A percentile compares a stretch with the other conserved stretches of the same genome.
Evolutionary conservation across 1,140 invertebrate genomes (phyloP).

Genomic region (Penaeus indicus): DNA sequence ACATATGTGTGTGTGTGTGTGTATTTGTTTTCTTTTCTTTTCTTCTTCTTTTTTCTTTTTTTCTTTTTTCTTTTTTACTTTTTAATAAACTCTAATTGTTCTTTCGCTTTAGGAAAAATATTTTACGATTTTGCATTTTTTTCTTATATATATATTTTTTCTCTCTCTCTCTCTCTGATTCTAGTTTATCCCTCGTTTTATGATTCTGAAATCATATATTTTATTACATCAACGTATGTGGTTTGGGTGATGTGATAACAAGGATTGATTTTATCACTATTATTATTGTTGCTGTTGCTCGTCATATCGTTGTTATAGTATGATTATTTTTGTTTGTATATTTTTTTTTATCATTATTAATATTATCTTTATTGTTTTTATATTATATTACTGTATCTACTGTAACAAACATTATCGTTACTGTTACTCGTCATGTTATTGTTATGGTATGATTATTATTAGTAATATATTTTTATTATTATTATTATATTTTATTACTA

Average conservation of each 20-base stretch:
- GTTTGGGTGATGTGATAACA: not conserved
- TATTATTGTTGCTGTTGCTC: too few species aligned
- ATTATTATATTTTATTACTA: not conserved
- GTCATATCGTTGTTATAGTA: too few species aligned
- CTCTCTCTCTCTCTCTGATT: too few species aligned
- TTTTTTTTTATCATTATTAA: not conserved
- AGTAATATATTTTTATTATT: not conserved
- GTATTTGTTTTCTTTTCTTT: not conserved
- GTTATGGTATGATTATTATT: too few species aligned
- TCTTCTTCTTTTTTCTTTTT: not conserved
- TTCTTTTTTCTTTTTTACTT: not conserved
- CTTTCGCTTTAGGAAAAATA: too few species aligned
- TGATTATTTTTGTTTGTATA: not conserved
- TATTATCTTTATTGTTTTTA: not conserved
- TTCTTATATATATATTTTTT: too few species aligned
- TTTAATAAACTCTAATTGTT: too few species aligned
- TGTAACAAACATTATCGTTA: not conserved
- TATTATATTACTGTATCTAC: too few species aligned
- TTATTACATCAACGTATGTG: not conserved
- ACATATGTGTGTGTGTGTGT: not conserved
- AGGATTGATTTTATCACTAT: not conserved
- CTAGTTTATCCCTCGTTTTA: not conserved
- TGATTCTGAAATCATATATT: not conserved
- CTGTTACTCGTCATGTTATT: too few species aligned
- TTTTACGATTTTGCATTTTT: too few species aligned